phyloP scores from a whole-genome alignment of 2,113 vertebrate species.

The Theropithecus gelada region DNA sequence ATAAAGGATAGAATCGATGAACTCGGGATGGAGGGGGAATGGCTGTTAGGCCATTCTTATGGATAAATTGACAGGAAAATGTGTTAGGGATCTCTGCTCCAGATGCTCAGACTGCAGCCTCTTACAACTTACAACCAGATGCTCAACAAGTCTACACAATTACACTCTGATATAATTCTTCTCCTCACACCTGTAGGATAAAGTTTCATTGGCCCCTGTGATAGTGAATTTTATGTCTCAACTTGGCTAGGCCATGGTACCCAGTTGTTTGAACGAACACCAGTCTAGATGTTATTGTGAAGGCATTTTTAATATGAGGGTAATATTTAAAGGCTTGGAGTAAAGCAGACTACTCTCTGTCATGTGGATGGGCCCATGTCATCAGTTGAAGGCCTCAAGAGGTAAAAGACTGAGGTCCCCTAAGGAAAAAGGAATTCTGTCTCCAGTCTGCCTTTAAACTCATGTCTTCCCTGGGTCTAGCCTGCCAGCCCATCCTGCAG shows the following conservation, averaged over 20 bases:
- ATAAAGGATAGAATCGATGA: not conserved
- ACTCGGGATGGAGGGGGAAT: not conserved
- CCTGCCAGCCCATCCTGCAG: not conserved
- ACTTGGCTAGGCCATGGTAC: not conserved
- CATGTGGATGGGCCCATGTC: not conserved
- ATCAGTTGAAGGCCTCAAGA: not conserved
- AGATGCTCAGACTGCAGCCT: not conserved
- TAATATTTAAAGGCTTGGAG: not conserved
- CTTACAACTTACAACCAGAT: not conserved
- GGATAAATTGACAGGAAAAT: not conserved
- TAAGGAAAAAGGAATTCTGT: not conserved
- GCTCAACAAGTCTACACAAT: not conserved
- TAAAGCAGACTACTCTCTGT: not conserved
- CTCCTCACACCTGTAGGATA: not conserved
- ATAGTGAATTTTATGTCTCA: not conserved
- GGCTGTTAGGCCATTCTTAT: not conserved
- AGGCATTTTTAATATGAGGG: not conserved
- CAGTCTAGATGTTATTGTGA: not conserved
- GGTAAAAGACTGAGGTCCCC: not conserved
- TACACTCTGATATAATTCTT: not conserved
- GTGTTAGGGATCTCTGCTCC: not conserved
- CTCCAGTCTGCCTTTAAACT: not conserved
- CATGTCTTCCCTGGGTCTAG: not conserved
- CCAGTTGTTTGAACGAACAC: not conserved
- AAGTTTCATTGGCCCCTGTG: not conserved